phyloP scores from a whole-genome alignment of 2,797 vertebrate species.

The Lepus oiostolus region DNA sequence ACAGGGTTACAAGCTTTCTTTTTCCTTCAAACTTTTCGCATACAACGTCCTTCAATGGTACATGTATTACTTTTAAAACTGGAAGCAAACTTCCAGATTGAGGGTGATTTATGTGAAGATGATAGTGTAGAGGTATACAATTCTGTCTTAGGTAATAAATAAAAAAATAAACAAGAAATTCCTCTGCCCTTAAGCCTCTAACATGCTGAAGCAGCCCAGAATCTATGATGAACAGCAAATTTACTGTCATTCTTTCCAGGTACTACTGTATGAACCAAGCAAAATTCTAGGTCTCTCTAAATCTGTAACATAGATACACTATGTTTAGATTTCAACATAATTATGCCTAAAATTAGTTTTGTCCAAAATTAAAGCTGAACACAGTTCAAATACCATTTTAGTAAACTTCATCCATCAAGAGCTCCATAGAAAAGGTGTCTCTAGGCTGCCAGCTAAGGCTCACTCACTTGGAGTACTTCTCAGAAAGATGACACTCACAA shows the following conservation, averaged over 20 bases:
- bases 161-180: neutral
- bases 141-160: neutral
- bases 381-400: constrained; percentile 67
- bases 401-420: constrained; percentile 51
- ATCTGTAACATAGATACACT: constrained; percentile 64
- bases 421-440: neutral
- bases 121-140: neutral
- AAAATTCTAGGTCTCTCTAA: constrained; percentile 52
- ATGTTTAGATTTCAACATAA: constrained; percentile 65
- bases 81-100: constrained; percentile 1
- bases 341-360: constrained; percentile 70
- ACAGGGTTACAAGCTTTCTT: neutral
- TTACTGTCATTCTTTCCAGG: constrained; percentile 14
- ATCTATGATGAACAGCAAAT: constrained; percentile 46
- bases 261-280: constrained; percentile 29
- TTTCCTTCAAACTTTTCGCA: neutral
- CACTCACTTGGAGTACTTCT: neutral
- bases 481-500: constrained; percentile 32
- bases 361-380: constrained; percentile 60
- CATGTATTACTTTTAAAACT: neutral
- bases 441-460: constrained; percentile 39
- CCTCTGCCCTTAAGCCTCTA: constrained; percentile 1
- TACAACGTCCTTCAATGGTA: neutral
- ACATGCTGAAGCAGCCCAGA: neutral
- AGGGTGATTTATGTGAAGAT: neutral